Percentiles rank a stretch among this genome's conserved stretches.
phyloP scores from a whole-genome alignment of 2,888 invertebrate species.

The Lasioglossum figueresi region DNA sequence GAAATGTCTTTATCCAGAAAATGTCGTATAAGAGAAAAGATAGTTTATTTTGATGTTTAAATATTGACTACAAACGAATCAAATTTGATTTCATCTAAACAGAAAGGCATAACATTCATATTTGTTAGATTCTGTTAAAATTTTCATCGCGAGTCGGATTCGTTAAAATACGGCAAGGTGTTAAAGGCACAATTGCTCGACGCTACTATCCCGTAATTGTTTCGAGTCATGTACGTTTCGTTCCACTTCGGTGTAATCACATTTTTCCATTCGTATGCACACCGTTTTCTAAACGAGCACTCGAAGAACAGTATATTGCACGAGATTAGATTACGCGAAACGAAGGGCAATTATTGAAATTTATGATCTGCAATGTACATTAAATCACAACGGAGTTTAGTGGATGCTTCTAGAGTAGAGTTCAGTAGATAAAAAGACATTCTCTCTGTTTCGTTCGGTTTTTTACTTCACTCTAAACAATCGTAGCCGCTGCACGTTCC shows the following conservation, averaged over 20 bases:
- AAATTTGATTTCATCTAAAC: no score
- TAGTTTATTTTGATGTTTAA: no score
- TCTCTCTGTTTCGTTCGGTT: neutral
- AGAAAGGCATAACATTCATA: no score
- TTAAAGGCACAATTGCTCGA: no score
- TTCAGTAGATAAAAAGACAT: neutral
- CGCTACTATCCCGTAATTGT: neutral
- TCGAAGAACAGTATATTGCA: neutral
- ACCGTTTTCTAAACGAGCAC: conserved; percentile 3
- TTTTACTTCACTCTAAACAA: neutral
- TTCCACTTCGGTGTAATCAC: neutral
- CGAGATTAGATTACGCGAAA: neutral
- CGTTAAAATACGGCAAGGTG: no score
- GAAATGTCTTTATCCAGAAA: no score
- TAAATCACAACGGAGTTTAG: neutral
- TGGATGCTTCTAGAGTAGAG: conserved; percentile 15
- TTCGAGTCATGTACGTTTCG: neutral
- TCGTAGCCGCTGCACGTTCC: conserved; percentile 24
- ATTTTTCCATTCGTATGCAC: neutral
- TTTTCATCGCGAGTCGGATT: no score
- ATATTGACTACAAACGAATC: no score
- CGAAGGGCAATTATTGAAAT: neutral
- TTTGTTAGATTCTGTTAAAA: no score
- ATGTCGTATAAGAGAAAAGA: no score
- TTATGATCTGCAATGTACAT: neutral